Percentiles rank a stretch among this genome's conserved stretches.
phyloP scores from a whole-genome alignment of 2,888 invertebrate species.

The Megamerina dolium region DNA sequence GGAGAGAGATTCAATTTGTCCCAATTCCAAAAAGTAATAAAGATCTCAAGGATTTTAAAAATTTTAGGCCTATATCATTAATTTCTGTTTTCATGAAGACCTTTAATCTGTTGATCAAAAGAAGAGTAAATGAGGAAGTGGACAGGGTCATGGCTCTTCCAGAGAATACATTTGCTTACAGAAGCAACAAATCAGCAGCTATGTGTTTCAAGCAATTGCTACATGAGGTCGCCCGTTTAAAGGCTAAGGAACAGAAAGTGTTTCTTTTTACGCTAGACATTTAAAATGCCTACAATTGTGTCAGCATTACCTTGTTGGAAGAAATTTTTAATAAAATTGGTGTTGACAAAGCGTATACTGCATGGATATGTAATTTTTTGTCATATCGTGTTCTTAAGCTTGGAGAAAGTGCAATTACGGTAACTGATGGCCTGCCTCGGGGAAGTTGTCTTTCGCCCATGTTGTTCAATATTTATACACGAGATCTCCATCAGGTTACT shows the following conservation, averaged over 20 bases:
- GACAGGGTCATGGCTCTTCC: no score
- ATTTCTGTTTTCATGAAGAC: neutral
- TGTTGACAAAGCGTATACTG: neutral
- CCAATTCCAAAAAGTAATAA: constrained; percentile 2
- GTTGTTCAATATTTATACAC: neutral
- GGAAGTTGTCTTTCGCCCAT: no score
- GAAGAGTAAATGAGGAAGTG: neutral
- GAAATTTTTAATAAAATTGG: neutral
- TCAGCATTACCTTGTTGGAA: neutral
- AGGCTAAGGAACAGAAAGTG: neutral
- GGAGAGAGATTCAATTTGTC: constrained; percentile 1
- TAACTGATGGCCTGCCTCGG: neutral
- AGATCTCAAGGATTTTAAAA: neutral
- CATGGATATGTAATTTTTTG: neutral
- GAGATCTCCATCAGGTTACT: neutral
- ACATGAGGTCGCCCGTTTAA: neutral
- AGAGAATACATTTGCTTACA: neutral
- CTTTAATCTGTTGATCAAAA: neutral
- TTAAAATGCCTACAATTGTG: neutral
- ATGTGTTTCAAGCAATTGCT: neutral
- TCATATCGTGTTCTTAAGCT: neutral
- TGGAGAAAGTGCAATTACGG: neutral
- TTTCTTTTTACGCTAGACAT: neutral
- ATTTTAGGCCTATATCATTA: neutral
- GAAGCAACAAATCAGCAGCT: neutral